Conservation (phyloP, 2,888 invertebrate genomes). For the Drosophila parthenogenetica region DNA sequence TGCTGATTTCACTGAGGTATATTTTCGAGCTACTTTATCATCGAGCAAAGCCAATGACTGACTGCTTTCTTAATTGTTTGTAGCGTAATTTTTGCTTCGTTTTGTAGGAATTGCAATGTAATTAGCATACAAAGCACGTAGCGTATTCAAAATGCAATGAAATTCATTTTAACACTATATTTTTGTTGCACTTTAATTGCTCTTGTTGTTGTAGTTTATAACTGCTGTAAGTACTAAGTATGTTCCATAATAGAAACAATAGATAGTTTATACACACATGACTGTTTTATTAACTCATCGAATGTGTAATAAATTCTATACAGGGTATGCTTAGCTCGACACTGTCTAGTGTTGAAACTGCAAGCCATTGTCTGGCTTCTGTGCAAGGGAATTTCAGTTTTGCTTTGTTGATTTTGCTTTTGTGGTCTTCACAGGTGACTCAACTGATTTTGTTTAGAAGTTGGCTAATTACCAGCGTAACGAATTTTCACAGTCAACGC, state of each 20-base stretch:
- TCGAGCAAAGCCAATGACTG: constrained; percentile 51
- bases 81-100: constrained; percentile 36
- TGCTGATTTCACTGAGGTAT: constrained; percentile 3
- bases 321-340: background rate
- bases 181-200: constrained; percentile 27
- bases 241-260: background rate
- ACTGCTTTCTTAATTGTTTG: constrained; percentile 59
- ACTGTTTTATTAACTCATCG: background rate
- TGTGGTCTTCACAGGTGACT: constrained; percentile 36
- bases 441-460: constrained; percentile 35
- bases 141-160: constrained; percentile 58
- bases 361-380: constrained; percentile 26
- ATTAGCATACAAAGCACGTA: constrained; percentile 77
- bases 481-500: constrained; percentile 37
- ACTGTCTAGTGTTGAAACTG: constrained; percentile 13
- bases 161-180: constrained; percentile 64
- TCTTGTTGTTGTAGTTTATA: constrained; percentile 27
- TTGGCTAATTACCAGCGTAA: constrained; percentile 37
- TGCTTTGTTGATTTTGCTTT: constrained; percentile 8
- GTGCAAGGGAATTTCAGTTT: constrained; percentile 9
- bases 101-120: constrained; percentile 41
- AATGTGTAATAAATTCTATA: background rate
- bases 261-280: background rate
- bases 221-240: constrained; percentile 8
- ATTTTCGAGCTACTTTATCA: constrained; percentile 35